Conservation (phyloP, 2,113 vertebrate species). For the Stictonetta naevosa region DNA sequence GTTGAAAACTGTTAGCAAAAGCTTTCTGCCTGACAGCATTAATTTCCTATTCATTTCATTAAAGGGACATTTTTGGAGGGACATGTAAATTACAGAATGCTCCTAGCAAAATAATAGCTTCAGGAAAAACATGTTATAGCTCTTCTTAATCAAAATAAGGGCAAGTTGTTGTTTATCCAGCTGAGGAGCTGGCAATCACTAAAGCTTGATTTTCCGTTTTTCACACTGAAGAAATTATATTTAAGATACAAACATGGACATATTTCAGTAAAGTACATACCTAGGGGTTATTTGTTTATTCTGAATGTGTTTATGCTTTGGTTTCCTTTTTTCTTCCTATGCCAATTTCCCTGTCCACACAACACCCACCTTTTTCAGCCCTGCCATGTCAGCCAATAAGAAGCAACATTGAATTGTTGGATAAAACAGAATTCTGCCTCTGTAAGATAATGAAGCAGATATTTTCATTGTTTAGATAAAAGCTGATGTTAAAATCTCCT, state of each 20-base stretch:
- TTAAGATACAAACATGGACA: background rate
- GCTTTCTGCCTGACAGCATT: conserved; percentile 71
- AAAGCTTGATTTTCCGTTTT: conserved; percentile 45
- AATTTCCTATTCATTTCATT: conserved; percentile 80
- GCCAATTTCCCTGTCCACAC: background rate
- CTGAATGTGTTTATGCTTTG: background rate
- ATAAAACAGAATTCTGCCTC: background rate
- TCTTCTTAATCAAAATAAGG: conserved; percentile 80
- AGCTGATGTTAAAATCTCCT: conserved; percentile 21
- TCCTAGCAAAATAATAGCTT: conserved; percentile 74
- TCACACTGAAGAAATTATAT: background rate
- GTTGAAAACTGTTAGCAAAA: conserved; percentile 70
- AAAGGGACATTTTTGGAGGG: conserved; percentile 69
- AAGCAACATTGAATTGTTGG: background rate
- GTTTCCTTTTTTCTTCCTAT: background rate
- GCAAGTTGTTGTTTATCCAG: conserved; percentile 70
- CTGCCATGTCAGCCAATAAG: background rate
- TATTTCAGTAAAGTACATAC: background rate
- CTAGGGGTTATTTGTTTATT: background rate
- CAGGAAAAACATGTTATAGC: conserved; percentile 70
- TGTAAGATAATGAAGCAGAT: background rate
- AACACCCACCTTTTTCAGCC: background rate
- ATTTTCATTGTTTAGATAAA: conserved; percentile 20
- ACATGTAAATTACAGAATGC: conserved; percentile 74
- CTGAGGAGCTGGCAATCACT: conserved; percentile 56